Evolutionary conservation across 2,797 vertebrate species (phyloP), one percentile per base, ranked within the genome.

Genomic region (Eidolon dupreanum): DNA sequence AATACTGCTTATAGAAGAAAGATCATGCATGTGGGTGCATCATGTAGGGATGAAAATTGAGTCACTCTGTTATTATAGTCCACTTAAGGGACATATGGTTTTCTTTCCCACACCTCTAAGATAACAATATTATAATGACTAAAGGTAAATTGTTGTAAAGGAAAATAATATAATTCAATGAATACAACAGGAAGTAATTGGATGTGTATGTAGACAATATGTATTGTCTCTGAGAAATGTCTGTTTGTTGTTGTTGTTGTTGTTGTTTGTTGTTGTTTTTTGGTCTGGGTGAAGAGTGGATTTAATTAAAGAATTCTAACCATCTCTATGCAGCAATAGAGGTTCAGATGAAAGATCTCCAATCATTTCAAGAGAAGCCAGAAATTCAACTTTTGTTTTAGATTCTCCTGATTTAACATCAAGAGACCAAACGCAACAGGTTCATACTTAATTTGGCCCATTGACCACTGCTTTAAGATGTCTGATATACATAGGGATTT

Each of bases 321-420:
- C 38, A 81, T 53, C 61, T 77, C 31, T 85, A 46, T 36, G 6
- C 3, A 91, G n/a, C 15, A 46, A 22, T 22, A 19, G 19, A 68
- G 8, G 0, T 85, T 91, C 59, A 87, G 1, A 26, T 87, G 20
- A 49, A 84, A 46, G 16, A 20, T 79, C 28, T 57, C 41, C n/a
- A 93, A 28, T 4, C 38, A 81, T 68, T 31, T 92, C 51, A 85
- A 84, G 4, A 33, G 36, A 92, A 81, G 19, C 22, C 59, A 94
- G 63, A 82, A 95, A 96, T 90, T 70, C 41, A 77, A 26, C 63
- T 57, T 81, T 71, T 82, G 11, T 87, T 88, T 12, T 59, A 94
- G 93, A 66, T 84, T 84, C 26, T 61, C 19, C 86, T 65, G 9
- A 79, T 51, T 95, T 63, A 88, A 83, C 24, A 74, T 61, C 79